phyloP scores from a whole-genome alignment of 2,888 invertebrate species.

The Parthenolecanium corni region DNA sequence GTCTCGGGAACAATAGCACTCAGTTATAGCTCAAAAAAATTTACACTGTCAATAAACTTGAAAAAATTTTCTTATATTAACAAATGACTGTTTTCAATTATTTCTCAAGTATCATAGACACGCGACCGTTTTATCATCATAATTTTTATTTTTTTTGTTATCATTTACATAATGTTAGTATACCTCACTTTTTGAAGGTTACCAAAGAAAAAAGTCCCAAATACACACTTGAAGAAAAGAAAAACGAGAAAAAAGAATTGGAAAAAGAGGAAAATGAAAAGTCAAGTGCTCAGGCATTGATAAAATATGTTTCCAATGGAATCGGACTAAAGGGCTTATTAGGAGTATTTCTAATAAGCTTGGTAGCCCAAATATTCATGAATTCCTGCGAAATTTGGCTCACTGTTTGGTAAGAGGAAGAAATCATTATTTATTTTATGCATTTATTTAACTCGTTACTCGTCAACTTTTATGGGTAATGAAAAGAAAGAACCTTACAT shows the following conservation, averaged over 20 bases:
- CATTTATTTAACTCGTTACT: too few relatives aligned
- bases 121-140: too few relatives aligned
- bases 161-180: too few relatives aligned
- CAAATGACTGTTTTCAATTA: too few relatives aligned
- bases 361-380: conserved; percentile 36
- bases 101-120: too few relatives aligned
- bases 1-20: too few relatives aligned
- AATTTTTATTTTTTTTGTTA: too few relatives aligned
- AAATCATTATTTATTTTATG: conserved; percentile 13
- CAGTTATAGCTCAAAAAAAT: too few relatives aligned
- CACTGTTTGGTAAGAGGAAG: conserved; percentile 40
- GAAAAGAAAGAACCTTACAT: too few relatives aligned
- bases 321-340: conserved; percentile 1
- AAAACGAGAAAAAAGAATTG: background rate
- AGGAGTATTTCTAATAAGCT: conserved; percentile 34
- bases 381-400: conserved; percentile 39
- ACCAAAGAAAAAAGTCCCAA: background rate
- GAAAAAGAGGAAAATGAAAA: conserved; percentile 17
- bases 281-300: background rate
- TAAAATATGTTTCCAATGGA: conserved; percentile 7
- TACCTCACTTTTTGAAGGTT: background rate
- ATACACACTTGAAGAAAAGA: background rate
- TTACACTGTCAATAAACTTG: too few relatives aligned
- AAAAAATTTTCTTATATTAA: too few relatives aligned
- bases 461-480: too few relatives aligned